phyloP scores from a whole-genome alignment of 2,113 vertebrate species.

The Spheniscus mendiculus region DNA sequence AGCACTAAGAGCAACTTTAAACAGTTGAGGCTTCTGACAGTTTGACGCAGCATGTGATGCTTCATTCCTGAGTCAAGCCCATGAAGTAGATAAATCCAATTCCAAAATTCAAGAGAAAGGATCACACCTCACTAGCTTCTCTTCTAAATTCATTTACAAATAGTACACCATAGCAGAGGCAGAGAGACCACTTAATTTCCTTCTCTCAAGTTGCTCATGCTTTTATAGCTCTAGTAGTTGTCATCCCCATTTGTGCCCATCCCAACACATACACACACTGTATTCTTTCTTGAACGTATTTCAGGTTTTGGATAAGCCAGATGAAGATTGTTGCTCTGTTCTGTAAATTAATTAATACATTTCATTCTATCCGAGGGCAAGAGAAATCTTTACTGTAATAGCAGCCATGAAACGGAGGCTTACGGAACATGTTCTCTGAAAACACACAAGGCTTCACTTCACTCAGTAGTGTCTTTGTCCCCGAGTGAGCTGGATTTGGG shows the following conservation, averaged over 20 bases:
- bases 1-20: background rate
- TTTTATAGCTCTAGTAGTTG: background rate
- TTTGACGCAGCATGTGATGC: accelerated
- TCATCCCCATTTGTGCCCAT: background rate
- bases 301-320: background rate
- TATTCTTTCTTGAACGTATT: background rate
- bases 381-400: background rate
- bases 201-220: background rate
- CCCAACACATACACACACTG: accelerated
- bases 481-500: background rate
- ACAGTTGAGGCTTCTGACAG: background rate
- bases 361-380: background rate
- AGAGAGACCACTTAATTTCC: background rate
- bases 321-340: background rate
- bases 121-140: background rate
- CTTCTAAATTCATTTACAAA: background rate
- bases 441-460: background rate
- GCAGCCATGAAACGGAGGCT: background rate
- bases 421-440: background rate
- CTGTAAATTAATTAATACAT: background rate
- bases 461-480: background rate
- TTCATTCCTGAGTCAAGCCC: background rate
- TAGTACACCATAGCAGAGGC: background rate
- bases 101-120: background rate
- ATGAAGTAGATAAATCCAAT: background rate